Evolutionary conservation across 1,140 invertebrate species (phyloP).

Genomic region (Aphelinus certus): DNA sequence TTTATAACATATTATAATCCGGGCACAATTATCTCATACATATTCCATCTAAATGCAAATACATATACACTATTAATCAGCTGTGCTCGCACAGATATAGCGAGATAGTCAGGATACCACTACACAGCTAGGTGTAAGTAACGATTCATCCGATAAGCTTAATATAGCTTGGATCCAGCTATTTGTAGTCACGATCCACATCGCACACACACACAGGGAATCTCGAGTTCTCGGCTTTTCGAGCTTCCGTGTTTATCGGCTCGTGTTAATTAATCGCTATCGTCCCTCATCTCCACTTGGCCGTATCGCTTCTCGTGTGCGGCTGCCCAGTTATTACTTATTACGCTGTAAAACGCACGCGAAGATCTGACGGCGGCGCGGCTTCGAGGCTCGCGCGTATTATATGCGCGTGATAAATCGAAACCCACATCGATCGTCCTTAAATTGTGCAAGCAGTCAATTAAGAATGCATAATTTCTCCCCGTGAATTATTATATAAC

Average conservation of each 20-base stretch:
- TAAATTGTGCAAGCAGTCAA: slow-evolving; percentile 36
- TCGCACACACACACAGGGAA: slow-evolving; percentile 7
- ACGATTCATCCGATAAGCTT: slow-evolving; percentile 3
- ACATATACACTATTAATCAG: too few species aligned
- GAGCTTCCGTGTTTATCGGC: slow-evolving; percentile 37
- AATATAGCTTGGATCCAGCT: not conserved
- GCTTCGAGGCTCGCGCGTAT: not conserved
- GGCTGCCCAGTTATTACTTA: slow-evolving; percentile 19
- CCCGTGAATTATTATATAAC: not conserved
- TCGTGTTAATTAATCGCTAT: slow-evolving; percentile 40
- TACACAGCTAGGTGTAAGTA: not conserved
- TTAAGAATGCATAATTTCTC: slow-evolving; percentile 31
- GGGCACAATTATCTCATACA: too few species aligned
- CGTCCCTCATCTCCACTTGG: slow-evolving; percentile 30
- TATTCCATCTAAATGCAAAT: slow-evolving; percentile 10
- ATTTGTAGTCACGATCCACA: not conserved
- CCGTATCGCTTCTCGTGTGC: not conserved
- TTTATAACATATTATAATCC: too few species aligned
- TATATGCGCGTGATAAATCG: not conserved
- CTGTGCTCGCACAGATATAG: too few species aligned
- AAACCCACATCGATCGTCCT: not conserved
- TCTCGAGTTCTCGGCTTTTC: slow-evolving; percentile 27
- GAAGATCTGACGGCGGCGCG: not conserved
- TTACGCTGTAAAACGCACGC: slow-evolving; percentile 22
- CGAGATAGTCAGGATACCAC: not conserved